Conservation (phyloP, 2,797 vertebrate species). For the Neosilurus hyrtlii region DNA sequence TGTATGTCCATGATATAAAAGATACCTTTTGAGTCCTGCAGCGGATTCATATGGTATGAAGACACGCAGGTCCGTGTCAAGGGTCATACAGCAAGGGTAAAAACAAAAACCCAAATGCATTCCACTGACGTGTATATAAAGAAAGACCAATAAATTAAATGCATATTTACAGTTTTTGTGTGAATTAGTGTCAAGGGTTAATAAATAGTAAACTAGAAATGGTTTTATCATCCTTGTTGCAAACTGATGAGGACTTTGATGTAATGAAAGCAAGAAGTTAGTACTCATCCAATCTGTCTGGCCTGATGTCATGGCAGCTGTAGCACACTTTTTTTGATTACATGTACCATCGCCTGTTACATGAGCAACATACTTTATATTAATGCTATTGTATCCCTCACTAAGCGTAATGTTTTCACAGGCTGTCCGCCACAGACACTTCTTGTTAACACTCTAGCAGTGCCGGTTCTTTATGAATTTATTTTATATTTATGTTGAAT, state of each 20-base stretch:
- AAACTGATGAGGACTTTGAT: too few species aligned
- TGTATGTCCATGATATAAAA: background rate
- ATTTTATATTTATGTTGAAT: too few species aligned
- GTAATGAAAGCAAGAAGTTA: background rate
- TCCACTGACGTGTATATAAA: background rate
- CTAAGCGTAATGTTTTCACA: too few species aligned
- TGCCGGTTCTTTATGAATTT: too few species aligned
- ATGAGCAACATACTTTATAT: too few species aligned
- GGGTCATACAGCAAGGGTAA: background rate
- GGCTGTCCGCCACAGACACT: too few species aligned
- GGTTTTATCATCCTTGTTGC: background rate
- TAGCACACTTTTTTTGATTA: too few species aligned
- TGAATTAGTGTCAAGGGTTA: background rate
- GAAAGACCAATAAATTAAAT: slow-evolving; percentile 17
- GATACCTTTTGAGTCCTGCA: background rate
- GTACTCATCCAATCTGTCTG: background rate
- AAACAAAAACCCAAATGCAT: background rate
- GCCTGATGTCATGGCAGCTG: background rate
- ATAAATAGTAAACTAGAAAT: background rate
- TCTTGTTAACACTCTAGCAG: too few species aligned
- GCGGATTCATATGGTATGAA: background rate
- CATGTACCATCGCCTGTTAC: too few species aligned
- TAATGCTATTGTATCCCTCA: too few species aligned
- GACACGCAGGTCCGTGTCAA: background rate
- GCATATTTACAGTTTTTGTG: background rate